These are phyloP conservation scores for Drosophila kikkawai DNA, from an alignment of 1,140 invertebrate genomes.

Conservation along the genomic window DNA sequence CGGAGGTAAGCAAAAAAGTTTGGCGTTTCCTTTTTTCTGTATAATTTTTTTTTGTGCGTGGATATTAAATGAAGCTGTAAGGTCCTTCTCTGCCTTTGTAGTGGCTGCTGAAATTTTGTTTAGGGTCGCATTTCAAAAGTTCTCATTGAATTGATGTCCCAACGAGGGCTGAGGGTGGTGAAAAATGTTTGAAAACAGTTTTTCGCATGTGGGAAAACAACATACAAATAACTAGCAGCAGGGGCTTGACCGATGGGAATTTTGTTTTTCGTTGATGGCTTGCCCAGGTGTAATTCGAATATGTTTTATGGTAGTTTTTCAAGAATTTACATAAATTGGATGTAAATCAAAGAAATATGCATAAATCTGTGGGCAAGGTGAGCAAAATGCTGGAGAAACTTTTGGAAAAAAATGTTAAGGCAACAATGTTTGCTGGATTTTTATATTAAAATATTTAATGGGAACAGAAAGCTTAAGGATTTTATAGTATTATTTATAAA, in stretches of 20 bases:
- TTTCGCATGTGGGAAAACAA: conserved; percentile 10
- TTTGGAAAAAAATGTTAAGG: not conserved
- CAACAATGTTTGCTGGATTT: too few relatives aligned
- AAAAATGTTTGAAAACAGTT: conserved; percentile 18
- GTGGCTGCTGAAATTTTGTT: not conserved
- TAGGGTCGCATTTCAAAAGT: conserved; percentile 12
- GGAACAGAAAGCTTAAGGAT: not conserved
- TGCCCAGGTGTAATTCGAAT: conserved; percentile 23
- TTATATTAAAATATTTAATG: not conserved
- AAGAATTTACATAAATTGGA: conserved; percentile 10
- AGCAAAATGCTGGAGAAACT: not conserved
- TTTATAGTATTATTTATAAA: too few relatives aligned
- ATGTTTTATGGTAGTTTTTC: not conserved
- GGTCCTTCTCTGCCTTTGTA: conserved; percentile 19
- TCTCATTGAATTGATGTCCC: conserved; percentile 2
- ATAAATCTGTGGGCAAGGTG: not conserved
- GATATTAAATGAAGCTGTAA: conserved; percentile 33
- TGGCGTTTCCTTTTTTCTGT: not conserved
- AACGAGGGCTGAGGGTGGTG: not conserved
- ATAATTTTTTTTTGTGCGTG: conserved; percentile 4
- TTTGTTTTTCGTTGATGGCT: not conserved
- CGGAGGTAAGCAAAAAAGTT: conserved; percentile 17
- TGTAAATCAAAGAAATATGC: conserved; percentile 8
- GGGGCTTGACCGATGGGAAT: conserved; percentile 1
- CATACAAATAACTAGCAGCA: conserved; percentile 9